Conservation (phyloP, 2,113 vertebrate species). For the Calypte anna region DNA sequence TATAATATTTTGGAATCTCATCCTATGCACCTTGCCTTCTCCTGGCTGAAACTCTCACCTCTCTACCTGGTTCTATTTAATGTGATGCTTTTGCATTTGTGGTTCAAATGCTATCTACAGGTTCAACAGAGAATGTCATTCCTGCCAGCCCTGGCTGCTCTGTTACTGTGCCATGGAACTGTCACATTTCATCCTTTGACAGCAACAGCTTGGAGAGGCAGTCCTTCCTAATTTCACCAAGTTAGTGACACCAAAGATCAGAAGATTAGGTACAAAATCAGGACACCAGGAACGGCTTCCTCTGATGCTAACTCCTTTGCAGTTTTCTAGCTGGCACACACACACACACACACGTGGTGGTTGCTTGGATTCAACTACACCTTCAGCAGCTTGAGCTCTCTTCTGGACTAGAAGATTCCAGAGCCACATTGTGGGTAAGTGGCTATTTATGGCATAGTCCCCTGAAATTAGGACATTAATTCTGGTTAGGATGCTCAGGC, state of each 20-base stretch:
- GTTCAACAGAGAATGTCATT: not conserved
- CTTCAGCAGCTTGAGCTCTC: not conserved
- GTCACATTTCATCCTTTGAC: conserved; percentile 26
- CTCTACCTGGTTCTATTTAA: not conserved
- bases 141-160: not conserved
- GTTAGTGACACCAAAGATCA: not conserved
- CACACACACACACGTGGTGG: not conserved
- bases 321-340: not conserved
- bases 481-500: not conserved
- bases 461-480: conserved; percentile 9
- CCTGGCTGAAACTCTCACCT: not conserved
- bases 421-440: not conserved
- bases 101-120: not conserved
- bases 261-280: not conserved
- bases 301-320: not conserved
- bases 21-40: not conserved
- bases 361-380: not conserved
- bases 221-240: not conserved
- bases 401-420: not conserved
- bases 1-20: not conserved
- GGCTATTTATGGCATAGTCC: not conserved
- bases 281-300: not conserved
- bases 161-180: not conserved
- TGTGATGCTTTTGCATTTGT: not conserved
- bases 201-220: not conserved